phyloP scores from a whole-genome alignment of 2,888 invertebrate species.

The Eristalis arbustorum region DNA sequence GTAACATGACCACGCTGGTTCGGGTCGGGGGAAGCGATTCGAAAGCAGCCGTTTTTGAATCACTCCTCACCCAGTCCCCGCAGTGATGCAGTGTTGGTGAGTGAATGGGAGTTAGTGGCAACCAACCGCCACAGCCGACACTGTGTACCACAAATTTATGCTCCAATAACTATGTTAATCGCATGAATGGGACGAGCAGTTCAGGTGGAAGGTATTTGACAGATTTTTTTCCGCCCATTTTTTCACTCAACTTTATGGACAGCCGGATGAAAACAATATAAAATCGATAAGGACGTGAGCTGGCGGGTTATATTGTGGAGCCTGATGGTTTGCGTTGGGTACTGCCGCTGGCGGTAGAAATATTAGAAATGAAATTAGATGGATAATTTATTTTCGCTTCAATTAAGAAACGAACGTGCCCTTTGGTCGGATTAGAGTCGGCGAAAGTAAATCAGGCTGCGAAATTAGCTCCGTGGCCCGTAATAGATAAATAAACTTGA shows the following conservation, averaged over 20 bases:
- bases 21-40: neutral
- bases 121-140: conserved; percentile 2
- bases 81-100: neutral
- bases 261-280: conserved; percentile 26
- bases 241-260: neutral
- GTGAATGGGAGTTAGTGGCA: neutral
- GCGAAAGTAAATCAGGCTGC: neutral
- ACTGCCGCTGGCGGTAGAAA: conserved; percentile 1
- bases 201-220: conserved; percentile 44
- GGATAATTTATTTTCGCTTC: neutral
- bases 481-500: neutral
- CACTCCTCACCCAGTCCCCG: neutral
- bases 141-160: conserved; percentile 42
- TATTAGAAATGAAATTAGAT: conserved; percentile 11
- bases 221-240: conserved; percentile 9
- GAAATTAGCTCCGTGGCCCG: neutral
- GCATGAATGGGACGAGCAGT: conserved; percentile 43
- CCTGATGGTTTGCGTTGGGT: neutral
- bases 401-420: conserved; percentile 11
- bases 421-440: neutral
- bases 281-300: conserved; percentile 14
- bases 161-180: conserved; percentile 66
- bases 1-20: neutral
- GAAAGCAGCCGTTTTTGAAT: conserved; percentile 17
- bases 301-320: neutral